phyloP scores from a whole-genome alignment of 2,797 vertebrate genomes.

The Dendrocincla tyrannina region DNA sequence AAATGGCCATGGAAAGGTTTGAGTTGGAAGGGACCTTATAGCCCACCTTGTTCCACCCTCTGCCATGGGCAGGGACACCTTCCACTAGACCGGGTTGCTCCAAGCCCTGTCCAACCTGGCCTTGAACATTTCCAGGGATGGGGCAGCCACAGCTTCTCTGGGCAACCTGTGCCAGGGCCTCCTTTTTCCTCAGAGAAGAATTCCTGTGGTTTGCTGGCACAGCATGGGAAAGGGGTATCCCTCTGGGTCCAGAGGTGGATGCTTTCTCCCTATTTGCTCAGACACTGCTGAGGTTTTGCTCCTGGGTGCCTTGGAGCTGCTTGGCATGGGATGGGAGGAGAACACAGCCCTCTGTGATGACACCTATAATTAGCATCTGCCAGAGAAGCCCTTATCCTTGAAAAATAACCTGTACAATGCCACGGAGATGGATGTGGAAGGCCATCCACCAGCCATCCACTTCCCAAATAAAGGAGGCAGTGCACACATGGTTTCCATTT shows the following conservation, averaged over 20 bases:
- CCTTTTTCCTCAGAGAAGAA: not conserved
- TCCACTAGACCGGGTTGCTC: not conserved
- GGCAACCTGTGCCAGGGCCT: not conserved
- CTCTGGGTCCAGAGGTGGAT: fast-evolving
- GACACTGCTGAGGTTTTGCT: not conserved
- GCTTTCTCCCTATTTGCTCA: not conserved
- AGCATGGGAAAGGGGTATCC: not conserved
- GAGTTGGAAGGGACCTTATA: not conserved
- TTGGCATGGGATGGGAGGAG: not conserved
- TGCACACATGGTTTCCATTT: not conserved
- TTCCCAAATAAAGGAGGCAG: not conserved
- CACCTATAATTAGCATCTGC: not conserved
- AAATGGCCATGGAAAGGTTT: no score
- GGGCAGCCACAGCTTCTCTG: not conserved
- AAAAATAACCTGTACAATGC: not conserved
- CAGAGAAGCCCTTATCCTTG: not conserved
- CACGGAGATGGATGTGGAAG: not conserved
- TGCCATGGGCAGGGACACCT: not conserved
- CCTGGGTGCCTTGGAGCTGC: not conserved
- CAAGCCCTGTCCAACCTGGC: not conserved
- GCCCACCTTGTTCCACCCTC: not conserved
- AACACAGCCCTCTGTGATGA: not conserved
- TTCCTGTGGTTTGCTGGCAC: not conserved
- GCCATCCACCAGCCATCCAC: not conserved
- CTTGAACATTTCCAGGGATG: not conserved